A percentile compares a stretch with the other conserved stretches of the same genome.
Evolutionary conservation across 2,797 vertebrate species (phyloP).

Genomic region (Coluber constrictor): DNA sequence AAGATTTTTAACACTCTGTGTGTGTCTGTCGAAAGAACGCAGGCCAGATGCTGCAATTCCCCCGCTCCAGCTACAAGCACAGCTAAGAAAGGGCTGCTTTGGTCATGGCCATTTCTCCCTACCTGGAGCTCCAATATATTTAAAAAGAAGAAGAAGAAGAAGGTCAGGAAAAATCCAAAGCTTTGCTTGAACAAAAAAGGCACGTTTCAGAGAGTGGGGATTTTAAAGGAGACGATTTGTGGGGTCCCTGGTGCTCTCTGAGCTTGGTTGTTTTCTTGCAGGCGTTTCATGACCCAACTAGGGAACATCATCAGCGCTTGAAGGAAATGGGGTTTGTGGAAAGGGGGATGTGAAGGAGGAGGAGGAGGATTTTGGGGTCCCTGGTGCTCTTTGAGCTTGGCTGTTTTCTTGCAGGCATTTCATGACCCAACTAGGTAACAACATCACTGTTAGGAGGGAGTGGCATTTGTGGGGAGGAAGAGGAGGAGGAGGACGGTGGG

Average conservation of each 20-base stretch:
- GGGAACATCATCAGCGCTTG: too few species aligned
- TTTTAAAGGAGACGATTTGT: not conserved
- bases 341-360: too few species aligned
- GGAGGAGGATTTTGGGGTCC: too few species aligned
- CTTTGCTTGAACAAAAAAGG: not conserved
- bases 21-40: not conserved
- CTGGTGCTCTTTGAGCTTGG: not conserved
- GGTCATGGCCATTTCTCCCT: not conserved
- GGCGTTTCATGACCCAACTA: not conserved
- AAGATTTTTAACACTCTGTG: not conserved
- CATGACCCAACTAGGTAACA: not conserved
- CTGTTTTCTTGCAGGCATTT: rapidly evolving
- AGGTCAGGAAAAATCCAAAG: not conserved
- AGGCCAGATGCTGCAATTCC: not conserved
- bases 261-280: rapidly evolving
- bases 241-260: not conserved
- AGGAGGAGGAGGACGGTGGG: too few species aligned
- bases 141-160: not conserved
- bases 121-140: not conserved
- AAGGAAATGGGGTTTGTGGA: too few species aligned
- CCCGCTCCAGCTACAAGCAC: not conserved
- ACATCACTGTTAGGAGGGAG: too few species aligned
- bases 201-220: not conserved
- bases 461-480: too few species aligned
- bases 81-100: not conserved